Base-by-base conservation (phyloP, 2,797 vertebrate genomes). In the Spizella passerina region DNA sequence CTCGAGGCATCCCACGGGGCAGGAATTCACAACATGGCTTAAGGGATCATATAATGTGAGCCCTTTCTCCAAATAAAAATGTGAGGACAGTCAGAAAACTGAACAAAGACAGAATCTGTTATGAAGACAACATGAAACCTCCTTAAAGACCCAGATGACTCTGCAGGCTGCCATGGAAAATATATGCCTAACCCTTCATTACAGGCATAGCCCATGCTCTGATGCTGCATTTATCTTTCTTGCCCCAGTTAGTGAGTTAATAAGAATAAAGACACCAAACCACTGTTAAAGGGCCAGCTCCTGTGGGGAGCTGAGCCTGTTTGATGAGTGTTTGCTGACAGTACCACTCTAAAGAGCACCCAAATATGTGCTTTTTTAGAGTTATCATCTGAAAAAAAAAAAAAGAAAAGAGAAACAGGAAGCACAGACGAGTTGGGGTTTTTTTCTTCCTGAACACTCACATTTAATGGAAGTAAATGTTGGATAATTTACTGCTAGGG, bases 21-120 rank as follows among this genome's bases (percentile, higher is more conserved):
- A 91, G 87, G 52, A 95, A 92, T 87, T 91, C 85, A 92, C 66
- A 63, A 59, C 44, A 32, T 63, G 59, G 82, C 38, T 81, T 94
- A 63, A 93, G 59, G 63, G 59, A 85, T 39, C 66, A 43, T 24
- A 44, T 24, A 75, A 87, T 66, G 39, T 34, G 57, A 94, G 81
- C 30, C 38, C 44, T 83, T 87, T 66, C 88, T 93, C 70, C 87
- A 83, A 90, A 73, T 70, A 92, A 92, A 83, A 89, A 49, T 36
- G 24, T 76, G 59, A 89, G 73, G 75, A 88, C 32, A 30, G 46
- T 64, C 64, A 93, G 77, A 73, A 87, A 93, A 66, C 68, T 29
- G 36, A 82, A 88, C 41, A 84, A 85, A 73, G 77, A 65, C 91
- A 86, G 26, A 83, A 86, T n/a, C 60, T 53, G 7, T 88, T 66